Base-by-base conservation (phyloP, 2,888 invertebrate genomes). In the Alsophila aescularia region DNA sequence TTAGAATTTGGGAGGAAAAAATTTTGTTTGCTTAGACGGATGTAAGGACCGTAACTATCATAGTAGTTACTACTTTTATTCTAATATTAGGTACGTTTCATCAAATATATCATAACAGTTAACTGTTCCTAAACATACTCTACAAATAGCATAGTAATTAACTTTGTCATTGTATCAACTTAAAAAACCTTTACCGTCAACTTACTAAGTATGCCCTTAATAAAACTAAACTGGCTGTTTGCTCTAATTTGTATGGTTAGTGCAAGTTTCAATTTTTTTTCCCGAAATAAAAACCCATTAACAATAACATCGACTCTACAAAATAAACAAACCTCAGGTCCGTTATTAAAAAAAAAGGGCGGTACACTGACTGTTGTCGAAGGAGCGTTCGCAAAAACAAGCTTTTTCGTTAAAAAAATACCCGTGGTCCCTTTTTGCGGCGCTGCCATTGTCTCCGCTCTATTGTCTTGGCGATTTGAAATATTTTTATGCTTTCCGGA, bases 401-500 rank as follows among this genome's bases (percentile, higher is more conserved):
- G 69, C 63, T 84, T 83, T 84, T 81, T 76, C 64, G 52, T 63
- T 69, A 70, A 80, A 85, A 85, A 83, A 78, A 72, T 62, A 66
- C 67, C 71, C 16, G 40, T 77, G 79, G 79, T 76, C 83, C 84
- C 85, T 85, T 89, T 87, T 88, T 86, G 84, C 87, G 81, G 75
- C 81, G 73, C 60, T 66, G 67, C 90, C 89, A 91, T 90, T 91
- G 91, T 91, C 87, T 88, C 75, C 72, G 71, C 66, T 67, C 90
- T 87, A 90, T 91, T 90, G 91, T 91, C 83, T 89, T 76, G 83
- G 79, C 82, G 79, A 85, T 88, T 88, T 86, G 79, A 90, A 88
- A 89, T 88, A 87, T 89, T 90, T 88, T 89, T 89, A 90, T 88
- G 89, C 83, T 88, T 85, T 81, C 87, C 88, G 88, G 89, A 86